These are phyloP conservation scores for Phrynocephalus guinanensis DNA, from an alignment of 2,797 vertebrate species.

Conservation along the genomic window DNA sequence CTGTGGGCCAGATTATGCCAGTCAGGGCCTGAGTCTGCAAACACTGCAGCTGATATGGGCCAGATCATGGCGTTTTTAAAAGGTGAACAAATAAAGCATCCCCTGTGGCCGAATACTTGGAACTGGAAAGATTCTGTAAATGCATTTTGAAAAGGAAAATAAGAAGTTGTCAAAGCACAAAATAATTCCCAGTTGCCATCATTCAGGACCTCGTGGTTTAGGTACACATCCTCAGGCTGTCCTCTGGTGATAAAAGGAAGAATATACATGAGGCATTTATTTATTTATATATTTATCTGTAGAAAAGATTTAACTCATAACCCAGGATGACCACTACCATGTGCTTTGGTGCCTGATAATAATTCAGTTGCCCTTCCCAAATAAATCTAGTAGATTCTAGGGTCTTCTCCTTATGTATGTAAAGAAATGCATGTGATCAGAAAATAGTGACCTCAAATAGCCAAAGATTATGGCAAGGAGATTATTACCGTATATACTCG, in stretches of 20 bases:
- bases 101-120: neutral
- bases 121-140: neutral
- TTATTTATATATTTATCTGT: neutral
- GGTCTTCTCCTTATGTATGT: neutral
- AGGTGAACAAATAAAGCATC: no score
- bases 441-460: neutral
- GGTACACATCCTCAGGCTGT: neutral
- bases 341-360: neutral
- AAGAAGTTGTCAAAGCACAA: neutral
- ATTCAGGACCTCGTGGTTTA: neutral
- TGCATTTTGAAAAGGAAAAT: neutral
- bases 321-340: neutral
- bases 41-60: no score
- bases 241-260: slow-evolving; percentile 1
- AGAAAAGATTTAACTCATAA: neutral
- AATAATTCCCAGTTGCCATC: neutral
- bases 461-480: neutral
- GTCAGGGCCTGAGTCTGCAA: no score
- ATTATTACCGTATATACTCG: neutral
- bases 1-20: no score
- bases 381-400: neutral
- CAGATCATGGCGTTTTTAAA: no score
- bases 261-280: neutral
- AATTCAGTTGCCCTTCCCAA: neutral
- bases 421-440: neutral